Conservation (phyloP, 2,888 invertebrate genomes). For the Macrostomum cliftonense region DNA sequence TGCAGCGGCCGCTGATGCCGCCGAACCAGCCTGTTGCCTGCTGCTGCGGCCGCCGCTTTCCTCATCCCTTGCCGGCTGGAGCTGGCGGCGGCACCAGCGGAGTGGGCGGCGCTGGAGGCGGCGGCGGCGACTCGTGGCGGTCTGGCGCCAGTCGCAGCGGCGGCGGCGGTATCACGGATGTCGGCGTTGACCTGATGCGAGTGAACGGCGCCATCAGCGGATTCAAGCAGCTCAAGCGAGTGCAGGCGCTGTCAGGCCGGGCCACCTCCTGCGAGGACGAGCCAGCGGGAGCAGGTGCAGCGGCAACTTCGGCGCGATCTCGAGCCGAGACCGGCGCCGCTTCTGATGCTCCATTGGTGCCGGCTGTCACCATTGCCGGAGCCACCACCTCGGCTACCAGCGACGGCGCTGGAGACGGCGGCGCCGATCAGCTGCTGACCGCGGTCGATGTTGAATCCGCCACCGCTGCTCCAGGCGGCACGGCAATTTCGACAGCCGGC, state of each 20-base stretch:
- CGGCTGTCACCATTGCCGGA: too few relatives aligned
- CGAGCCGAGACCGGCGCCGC: too few relatives aligned
- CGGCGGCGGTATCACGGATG: neutral
- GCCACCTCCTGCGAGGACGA: neutral
- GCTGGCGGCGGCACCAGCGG: neutral
- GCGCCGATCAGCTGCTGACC: too few relatives aligned
- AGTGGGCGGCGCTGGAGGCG: neutral
- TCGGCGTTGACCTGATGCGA: neutral
- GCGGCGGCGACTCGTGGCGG: neutral
- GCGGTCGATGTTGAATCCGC: too few relatives aligned
- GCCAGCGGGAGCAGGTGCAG: neutral
- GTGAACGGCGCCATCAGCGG: slow-evolving; percentile 3
- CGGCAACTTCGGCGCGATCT: too few relatives aligned
- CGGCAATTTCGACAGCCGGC: too few relatives aligned
- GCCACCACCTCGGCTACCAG: neutral
- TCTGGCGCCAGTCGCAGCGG: neutral
- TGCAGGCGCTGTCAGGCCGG: neutral
- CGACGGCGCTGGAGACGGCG: neutral
- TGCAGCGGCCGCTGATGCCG: neutral
- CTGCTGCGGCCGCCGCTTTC: neutral
- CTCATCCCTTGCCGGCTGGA: too few relatives aligned
- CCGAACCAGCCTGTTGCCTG: neutral
- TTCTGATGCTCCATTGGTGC: too few relatives aligned
- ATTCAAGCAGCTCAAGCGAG: slow-evolving; percentile 7
- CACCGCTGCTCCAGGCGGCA: too few relatives aligned